These are phyloP conservation scores for Bathynomus jamesi DNA, from an alignment of 1,140 invertebrate genomes.

Conservation along the genomic window DNA sequence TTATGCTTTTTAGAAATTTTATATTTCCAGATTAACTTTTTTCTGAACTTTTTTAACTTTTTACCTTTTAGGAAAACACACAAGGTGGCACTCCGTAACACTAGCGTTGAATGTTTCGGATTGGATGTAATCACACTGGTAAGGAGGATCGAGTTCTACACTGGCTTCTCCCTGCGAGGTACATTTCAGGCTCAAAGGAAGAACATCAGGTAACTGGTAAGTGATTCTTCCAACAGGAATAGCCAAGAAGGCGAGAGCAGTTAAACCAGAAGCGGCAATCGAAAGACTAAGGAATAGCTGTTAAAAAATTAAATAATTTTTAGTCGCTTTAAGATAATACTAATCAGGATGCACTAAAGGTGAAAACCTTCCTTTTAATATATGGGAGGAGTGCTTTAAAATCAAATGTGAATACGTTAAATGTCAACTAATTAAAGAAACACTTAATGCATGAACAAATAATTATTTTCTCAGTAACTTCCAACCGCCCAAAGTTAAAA, in stretches of 20 bases:
- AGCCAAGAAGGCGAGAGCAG: not conserved
- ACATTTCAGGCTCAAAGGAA: not conserved
- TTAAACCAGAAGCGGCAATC: not conserved
- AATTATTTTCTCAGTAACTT: too few relatives aligned
- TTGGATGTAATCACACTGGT: not conserved
- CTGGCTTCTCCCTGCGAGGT: not conserved
- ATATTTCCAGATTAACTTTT: too few relatives aligned
- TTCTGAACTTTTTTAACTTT: too few relatives aligned
- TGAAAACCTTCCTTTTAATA: too few relatives aligned
- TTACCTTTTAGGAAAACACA: not conserved
- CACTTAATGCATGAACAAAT: too few relatives aligned
- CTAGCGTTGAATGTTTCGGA: not conserved
- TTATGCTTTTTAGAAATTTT: too few relatives aligned
- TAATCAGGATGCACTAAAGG: too few relatives aligned
- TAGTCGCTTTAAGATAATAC: too few relatives aligned
- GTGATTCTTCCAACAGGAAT: constrained; percentile 2
- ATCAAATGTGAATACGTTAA: too few relatives aligned
- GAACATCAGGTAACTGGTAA: not conserved
- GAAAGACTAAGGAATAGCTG: not conserved
- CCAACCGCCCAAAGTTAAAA: too few relatives aligned
- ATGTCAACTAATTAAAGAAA: too few relatives aligned
- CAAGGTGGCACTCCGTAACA: not conserved
- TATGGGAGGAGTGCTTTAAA: too few relatives aligned
- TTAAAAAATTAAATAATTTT: constrained; percentile 38
- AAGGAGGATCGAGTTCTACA: not conserved